Evolutionary conservation across 2,797 vertebrate species (phyloP).

Genomic region (Gallinago nigripennis): DNA sequence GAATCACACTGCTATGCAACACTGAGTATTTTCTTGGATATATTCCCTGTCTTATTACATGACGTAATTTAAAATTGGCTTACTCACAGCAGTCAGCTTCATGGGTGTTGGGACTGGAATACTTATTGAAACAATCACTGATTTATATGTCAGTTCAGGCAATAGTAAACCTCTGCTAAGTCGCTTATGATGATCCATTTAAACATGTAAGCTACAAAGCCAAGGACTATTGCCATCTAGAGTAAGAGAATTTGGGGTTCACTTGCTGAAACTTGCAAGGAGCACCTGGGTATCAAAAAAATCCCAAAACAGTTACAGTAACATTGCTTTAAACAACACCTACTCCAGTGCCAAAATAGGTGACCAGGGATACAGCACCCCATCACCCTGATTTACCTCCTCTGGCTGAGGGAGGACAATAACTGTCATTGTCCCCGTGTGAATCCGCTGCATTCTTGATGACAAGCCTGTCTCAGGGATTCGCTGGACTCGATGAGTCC

Average conservation of each 20-base stretch:
- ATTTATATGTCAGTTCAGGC: background rate
- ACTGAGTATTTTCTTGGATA: background rate
- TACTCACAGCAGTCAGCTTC: background rate
- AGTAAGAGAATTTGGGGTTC: background rate
- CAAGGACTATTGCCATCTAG: background rate
- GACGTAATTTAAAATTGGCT: background rate
- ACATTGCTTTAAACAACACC: background rate
- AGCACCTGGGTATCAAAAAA: background rate
- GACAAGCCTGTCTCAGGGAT: slow-evolving; percentile 94
- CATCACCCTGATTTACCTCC: slow-evolving; percentile 77
- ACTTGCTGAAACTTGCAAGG: background rate
- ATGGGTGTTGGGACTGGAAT: background rate
- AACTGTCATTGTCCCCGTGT: slow-evolving; percentile 95
- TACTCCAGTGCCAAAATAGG: background rate
- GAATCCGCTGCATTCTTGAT: slow-evolving; percentile 95
- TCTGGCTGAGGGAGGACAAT: slow-evolving; percentile 89
- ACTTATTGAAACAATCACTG: background rate
- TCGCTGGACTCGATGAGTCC: slow-evolving; percentile 92
- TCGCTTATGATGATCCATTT: background rate
- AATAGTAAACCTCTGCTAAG: background rate
- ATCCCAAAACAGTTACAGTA: background rate
- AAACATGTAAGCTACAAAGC: background rate
- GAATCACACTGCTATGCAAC: background rate
- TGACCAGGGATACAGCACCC: background rate
- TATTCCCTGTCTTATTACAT: background rate